phyloP scores from a whole-genome alignment of 1,140 invertebrate species.

The Contarinia nasturtii region DNA sequence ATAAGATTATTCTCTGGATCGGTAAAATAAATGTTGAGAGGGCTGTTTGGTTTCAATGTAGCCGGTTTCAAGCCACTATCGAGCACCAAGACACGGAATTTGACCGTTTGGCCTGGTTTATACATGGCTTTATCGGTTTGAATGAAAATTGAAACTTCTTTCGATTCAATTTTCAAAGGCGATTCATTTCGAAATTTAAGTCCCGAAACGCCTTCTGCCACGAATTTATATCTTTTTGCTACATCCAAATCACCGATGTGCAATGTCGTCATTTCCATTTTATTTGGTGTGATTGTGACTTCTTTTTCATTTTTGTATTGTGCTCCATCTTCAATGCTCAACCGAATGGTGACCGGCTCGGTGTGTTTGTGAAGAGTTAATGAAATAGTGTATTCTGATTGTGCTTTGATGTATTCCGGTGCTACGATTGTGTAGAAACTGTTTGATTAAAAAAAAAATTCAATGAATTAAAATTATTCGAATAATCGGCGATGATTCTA shows the following conservation, averaged over 20 bases:
- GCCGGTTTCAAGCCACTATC: conserved; percentile 50
- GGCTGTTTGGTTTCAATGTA: no score
- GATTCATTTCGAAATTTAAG: background rate
- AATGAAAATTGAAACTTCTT: conserved; percentile 41
- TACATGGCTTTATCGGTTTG: conserved; percentile 91
- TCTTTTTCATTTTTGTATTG: conserved; percentile 43
- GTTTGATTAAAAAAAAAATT: no score
- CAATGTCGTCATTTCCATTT: conserved; percentile 45
- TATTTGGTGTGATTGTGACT: conserved; percentile 42
- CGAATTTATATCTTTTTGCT: background rate
- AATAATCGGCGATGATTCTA: no score
- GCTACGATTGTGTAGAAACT: conserved; percentile 63
- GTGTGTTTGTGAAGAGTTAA: conserved; percentile 39
- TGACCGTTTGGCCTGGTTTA: conserved; percentile 69
- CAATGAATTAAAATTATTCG: no score
- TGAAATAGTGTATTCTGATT: conserved; percentile 64
- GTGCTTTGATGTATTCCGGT: conserved; percentile 59
- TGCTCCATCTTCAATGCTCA: conserved; percentile 46
- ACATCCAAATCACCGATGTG: no score
- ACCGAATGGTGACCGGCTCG: conserved; percentile 39
- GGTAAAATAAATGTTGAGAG: no score
- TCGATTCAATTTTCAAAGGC: background rate
- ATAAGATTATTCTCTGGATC: no score
- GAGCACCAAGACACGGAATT: conserved; percentile 68
- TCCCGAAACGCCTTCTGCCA: background rate